These are phyloP conservation scores for Pterocles orientalis DNA, from an alignment of 2,113 vertebrate species.

Conservation along the genomic window DNA sequence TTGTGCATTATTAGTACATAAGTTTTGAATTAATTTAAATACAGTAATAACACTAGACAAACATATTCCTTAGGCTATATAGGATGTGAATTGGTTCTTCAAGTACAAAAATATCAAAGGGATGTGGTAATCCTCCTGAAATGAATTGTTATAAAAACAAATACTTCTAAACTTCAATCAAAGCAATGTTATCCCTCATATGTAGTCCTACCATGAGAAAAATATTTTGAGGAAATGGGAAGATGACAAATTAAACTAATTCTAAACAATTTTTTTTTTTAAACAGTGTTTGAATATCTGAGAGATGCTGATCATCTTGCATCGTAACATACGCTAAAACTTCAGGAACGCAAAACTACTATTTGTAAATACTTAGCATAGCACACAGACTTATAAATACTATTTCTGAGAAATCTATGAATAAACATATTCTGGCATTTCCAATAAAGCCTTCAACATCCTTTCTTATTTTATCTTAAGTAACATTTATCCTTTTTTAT, in stretches of 20 bases:
- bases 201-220: neutral
- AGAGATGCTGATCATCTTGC: neutral
- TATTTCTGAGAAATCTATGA: neutral
- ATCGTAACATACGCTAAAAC: neutral
- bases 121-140: neutral
- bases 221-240: neutral
- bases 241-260: neutral
- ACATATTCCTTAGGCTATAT: neutral
- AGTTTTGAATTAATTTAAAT: neutral
- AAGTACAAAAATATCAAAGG: neutral
- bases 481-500: neutral
- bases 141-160: neutral
- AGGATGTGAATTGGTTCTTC: neutral
- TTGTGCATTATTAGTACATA: neutral
- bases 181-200: neutral
- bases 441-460: neutral
- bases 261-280: neutral
- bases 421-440: conserved; percentile 29
- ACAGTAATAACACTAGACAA: neutral
- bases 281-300: neutral
- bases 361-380: neutral
- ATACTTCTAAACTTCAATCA: neutral
- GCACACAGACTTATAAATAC: neutral
- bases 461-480: neutral
- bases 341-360: neutral